phyloP scores from a whole-genome alignment of 2,888 invertebrate genomes.

The Tiliacea aurago region DNA sequence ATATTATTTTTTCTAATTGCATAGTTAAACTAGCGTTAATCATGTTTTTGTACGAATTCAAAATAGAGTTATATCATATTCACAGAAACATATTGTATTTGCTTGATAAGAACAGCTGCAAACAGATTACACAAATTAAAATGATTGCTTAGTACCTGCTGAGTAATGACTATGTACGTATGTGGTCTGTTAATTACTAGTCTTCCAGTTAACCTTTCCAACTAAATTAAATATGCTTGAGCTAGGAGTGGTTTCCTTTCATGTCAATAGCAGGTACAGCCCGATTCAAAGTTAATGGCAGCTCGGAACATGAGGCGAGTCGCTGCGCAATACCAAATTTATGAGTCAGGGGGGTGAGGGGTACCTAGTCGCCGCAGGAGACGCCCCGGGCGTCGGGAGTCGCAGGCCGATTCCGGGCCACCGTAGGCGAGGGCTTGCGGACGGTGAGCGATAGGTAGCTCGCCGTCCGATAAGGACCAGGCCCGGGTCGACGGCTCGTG shows the following conservation, averaged over 20 bases:
- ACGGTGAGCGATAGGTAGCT: too few species aligned
- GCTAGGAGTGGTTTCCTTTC: not conserved
- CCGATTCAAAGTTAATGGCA: too few species aligned
- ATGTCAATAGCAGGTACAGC: too few species aligned
- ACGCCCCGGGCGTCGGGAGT: too few species aligned
- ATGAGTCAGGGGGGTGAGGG: too few species aligned
- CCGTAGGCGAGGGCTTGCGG: too few species aligned
- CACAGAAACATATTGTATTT: not conserved
- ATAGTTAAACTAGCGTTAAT: not conserved
- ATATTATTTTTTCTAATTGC: not conserved
- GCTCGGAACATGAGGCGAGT: too few species aligned
- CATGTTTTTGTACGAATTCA: not conserved
- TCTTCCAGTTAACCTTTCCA: slow-evolving; percentile 8
- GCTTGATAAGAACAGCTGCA: slow-evolving; percentile 2
- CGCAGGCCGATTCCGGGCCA: too few species aligned
- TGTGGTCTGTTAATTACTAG: not conserved
- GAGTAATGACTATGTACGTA: not conserved
- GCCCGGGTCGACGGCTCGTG: too few species aligned
- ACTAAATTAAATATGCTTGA: not conserved
- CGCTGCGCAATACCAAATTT: too few species aligned
- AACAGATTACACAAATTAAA: slow-evolving; percentile 12
- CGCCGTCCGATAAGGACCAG: too few species aligned
- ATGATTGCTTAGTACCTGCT: slow-evolving; percentile 2
- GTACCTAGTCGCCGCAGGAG: too few species aligned
- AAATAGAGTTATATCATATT: not conserved